phyloP scores from a whole-genome alignment of 53 echinoderm and acorn worm species.

The Antedon mediterranea region DNA sequence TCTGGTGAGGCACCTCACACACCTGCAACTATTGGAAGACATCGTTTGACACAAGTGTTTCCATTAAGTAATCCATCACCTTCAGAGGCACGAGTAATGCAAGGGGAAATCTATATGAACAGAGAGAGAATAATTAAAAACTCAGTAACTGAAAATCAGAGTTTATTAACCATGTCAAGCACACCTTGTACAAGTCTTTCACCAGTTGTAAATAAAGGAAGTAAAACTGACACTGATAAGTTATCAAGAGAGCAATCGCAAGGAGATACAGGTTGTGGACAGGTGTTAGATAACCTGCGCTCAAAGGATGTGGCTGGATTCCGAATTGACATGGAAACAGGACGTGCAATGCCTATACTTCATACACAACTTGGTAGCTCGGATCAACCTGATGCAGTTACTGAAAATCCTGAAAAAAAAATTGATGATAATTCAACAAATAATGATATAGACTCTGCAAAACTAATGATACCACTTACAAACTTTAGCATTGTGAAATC shows the following conservation, averaged over 20 bases:
- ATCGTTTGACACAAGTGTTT: not conserved
- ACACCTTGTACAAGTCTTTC: not conserved
- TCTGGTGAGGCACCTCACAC: not conserved
- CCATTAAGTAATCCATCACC: not conserved
- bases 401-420: not conserved
- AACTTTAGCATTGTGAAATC: conserved; percentile 91
- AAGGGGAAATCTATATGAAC: not conserved
- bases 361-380: conserved; percentile 23
- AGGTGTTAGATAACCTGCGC: conserved; percentile 4
- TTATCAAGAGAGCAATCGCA: not conserved
- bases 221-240: not conserved
- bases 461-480: conserved; percentile 80
- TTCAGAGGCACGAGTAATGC: not conserved
- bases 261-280: not conserved
- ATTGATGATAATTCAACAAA: not conserved
- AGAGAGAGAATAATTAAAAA: not conserved
- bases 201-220: not conserved
- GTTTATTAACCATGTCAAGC: not conserved
- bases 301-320: conserved; percentile 56
- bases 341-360: conserved; percentile 38
- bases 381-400: conserved; percentile 1
- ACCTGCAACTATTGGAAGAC: not conserved
- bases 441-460: conserved; percentile 7
- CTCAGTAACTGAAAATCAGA: not conserved
- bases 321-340: conserved; percentile 65